Evolutionary conservation across 1,140 invertebrate genomes (phyloP), one percentile per base, ranked within the genome.

Genomic region (Bombus consobrinus): DNA sequence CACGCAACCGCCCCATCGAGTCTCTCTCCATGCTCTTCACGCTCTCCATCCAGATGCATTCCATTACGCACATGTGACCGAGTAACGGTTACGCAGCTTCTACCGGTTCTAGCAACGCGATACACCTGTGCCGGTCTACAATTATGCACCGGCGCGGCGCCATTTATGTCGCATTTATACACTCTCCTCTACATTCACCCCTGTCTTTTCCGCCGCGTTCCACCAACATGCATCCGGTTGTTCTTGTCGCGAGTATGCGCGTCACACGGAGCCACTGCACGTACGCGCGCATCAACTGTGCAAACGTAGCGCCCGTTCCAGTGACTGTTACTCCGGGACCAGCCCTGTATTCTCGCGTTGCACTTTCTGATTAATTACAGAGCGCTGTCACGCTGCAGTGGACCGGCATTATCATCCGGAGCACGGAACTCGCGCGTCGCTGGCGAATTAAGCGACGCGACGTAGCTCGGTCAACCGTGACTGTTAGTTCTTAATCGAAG

Each of bases 301-400:
- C 85, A 90, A 87, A 90, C 85, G 85, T 72, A 73, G 78, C 83
- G 73, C 39, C 32, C 62, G 37, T 25, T 64, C 47, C 69, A 34
- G 72, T 57, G 71, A 75, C 82, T 57, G 89, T 66, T 75, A 68
- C 66, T 34, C 76, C 18, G 28, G 43, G 32, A 8, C 34, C 47
- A 71, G 39, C 71, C 85, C 80, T 83, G 73, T 86, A 87, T 77
- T 91, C 85, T 85, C 78, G 81, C 77, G 83, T 74, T 72, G 83
- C 53, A 39, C 75, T 77, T 85, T 77, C 87, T 92, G 93, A 93
- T 93, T 93, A 93, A 93, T 93, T 93, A 92, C 92, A 92, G 91
- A 92, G 91, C 87, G 83, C 83, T 74, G 88, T 88, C 59, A 88
- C 79, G 81, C 57, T 47, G 82, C 86, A 62, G 37, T 77, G 62